Evolutionary conservation across 2,888 invertebrate genomes (phyloP).

Genomic region (Nemotelus nigrinus): DNA sequence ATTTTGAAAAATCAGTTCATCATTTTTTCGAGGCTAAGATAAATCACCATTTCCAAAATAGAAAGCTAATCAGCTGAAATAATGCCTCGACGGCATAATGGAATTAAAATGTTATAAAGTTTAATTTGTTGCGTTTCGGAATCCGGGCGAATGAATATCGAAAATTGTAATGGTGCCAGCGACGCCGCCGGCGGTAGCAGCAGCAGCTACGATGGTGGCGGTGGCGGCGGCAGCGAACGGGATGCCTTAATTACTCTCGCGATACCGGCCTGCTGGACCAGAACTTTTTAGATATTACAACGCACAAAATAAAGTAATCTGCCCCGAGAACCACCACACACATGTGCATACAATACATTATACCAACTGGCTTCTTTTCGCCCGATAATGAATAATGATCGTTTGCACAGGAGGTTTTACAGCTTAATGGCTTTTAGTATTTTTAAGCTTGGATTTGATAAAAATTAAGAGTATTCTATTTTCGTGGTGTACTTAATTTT

Average conservation of each 20-base stretch:
- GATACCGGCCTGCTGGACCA: too few relatives aligned
- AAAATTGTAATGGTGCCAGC: too few relatives aligned
- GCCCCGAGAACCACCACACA: too few relatives aligned
- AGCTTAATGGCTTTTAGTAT: constrained; percentile 37
- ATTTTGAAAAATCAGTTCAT: not conserved
- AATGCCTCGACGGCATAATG: constrained; percentile 28
- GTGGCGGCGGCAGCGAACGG: not conserved
- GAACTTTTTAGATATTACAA: too few relatives aligned
- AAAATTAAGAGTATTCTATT: not conserved
- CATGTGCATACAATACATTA: too few relatives aligned
- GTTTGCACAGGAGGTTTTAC: constrained; percentile 26
- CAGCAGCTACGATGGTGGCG: not conserved
- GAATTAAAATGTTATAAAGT: constrained; percentile 41
- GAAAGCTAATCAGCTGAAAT: constrained; percentile 44
- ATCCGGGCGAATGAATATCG: not conserved
- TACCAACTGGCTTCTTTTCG: not conserved
- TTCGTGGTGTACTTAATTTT: not conserved
- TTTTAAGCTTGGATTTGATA: constrained; percentile 8
- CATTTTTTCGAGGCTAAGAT: constrained; percentile 20
- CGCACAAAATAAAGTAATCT: too few relatives aligned
- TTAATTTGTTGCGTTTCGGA: constrained; percentile 32
- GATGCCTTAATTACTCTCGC: too few relatives aligned
- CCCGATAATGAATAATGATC: constrained; percentile 34
- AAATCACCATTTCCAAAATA: constrained; percentile 32
- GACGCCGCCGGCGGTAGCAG: too few relatives aligned